Conservation (phyloP, 2,888 invertebrate species). For the Limnephilus auricula region DNA sequence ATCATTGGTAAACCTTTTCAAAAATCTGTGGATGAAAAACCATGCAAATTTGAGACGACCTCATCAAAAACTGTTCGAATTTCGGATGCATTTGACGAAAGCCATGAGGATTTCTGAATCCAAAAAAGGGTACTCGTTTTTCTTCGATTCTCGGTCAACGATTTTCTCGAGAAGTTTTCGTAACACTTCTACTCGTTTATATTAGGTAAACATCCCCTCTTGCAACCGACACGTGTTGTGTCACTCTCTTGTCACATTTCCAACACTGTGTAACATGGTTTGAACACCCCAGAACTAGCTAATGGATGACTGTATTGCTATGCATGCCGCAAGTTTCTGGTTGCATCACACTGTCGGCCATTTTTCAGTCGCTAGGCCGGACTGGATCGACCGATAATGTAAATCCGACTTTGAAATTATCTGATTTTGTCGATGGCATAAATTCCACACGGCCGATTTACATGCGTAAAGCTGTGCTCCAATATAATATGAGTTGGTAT, state of each 20-base stretch:
- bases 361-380: conserved; percentile 41
- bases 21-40: too few relatives aligned
- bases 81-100: too few relatives aligned
- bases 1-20: background rate
- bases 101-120: background rate
- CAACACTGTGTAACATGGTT: conserved; percentile 21
- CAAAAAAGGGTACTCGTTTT: background rate
- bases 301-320: conserved; percentile 8
- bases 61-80: background rate
- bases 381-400: conserved; percentile 53
- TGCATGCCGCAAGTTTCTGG: conserved; percentile 46
- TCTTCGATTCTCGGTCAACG: background rate
- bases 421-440: conserved; percentile 59
- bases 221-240: background rate
- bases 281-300: conserved; percentile 40
- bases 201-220: background rate
- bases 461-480: conserved; percentile 14
- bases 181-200: background rate
- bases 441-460: conserved; percentile 49
- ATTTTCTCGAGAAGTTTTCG: background rate
- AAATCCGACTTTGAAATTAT: conserved; percentile 52
- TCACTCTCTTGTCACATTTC: background rate
- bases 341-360: conserved; percentile 60
- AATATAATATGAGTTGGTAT: background rate
- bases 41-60: too few relatives aligned